These are phyloP conservation scores for Stigmatopora nigra DNA, from an alignment of 2,113 vertebrate genomes.

Conservation along the genomic window DNA sequence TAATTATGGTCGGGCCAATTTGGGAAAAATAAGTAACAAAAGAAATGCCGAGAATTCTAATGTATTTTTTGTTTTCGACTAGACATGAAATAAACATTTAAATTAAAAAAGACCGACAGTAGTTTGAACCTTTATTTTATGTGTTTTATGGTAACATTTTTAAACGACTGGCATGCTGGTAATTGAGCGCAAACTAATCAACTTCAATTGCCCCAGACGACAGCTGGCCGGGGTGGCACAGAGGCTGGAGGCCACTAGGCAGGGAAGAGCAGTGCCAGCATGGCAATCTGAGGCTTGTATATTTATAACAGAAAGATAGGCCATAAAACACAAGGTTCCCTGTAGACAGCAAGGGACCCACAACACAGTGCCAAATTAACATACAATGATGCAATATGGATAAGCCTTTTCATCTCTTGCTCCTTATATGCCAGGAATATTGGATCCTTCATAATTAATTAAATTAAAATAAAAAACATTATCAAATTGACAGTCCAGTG, in stretches of 20 bases:
- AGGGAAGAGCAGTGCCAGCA: constrained; percentile 32
- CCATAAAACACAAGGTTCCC: background rate
- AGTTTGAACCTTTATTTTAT: constrained; percentile 48
- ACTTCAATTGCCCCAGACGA: constrained; percentile 65
- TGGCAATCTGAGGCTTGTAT: constrained; percentile 36
- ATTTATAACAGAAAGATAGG: constrained; percentile 64
- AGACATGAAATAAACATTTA: constrained; percentile 23
- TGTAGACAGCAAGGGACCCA: background rate
- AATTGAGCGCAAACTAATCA: constrained; percentile 25
- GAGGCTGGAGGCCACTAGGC: constrained; percentile 38
- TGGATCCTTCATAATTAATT: background rate
- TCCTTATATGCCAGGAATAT: background rate
- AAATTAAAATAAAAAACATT: background rate
- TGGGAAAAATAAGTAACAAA: background rate
- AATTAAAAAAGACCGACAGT: constrained; percentile 48
- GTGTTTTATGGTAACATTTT: constrained; percentile 67
- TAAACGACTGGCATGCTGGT: constrained; percentile 35
- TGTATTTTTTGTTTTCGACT: background rate
- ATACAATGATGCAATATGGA: background rate
- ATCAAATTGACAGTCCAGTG: background rate
- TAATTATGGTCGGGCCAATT: constrained; percentile 1
- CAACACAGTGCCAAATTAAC: background rate
- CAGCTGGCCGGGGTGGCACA: constrained; percentile 63
- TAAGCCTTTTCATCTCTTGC: background rate
- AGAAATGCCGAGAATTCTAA: background rate